Conservation (phyloP, 2,888 invertebrate genomes). For the Cephus nigrinus region DNA sequence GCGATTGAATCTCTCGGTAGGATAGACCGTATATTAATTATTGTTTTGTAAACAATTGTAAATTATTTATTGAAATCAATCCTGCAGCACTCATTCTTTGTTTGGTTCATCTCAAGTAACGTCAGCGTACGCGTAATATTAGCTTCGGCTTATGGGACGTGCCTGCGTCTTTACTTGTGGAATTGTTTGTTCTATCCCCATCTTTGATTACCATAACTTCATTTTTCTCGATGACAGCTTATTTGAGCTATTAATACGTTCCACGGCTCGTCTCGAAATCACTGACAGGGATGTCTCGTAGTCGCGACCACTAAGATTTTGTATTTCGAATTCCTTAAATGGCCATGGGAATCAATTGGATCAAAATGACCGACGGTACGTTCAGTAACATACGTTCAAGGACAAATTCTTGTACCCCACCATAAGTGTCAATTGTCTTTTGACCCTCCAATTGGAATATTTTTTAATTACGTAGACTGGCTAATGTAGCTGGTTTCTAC, state of each 20-base stretch:
- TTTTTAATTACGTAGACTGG: neutral
- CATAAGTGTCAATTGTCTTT: neutral
- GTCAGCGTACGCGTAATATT: neutral
- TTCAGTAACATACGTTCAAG: neutral
- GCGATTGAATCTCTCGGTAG: neutral
- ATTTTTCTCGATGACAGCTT: neutral
- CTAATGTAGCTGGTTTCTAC: neutral
- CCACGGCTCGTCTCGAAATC: neutral
- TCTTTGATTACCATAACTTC: neutral
- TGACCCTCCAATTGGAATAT: neutral
- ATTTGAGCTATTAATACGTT: neutral
- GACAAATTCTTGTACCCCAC: neutral
- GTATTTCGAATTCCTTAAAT: neutral
- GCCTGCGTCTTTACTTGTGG: neutral
- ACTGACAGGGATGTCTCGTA: neutral
- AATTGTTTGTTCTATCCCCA: neutral
- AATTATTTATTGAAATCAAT: neutral
- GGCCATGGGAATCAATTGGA: neutral
- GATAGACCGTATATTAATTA: neutral
- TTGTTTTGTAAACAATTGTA: neutral
- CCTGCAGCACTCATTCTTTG: neutral
- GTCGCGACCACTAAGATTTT: neutral
- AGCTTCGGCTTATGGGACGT: neutral
- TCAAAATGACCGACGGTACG: neutral
- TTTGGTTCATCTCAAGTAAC: neutral